Evolutionary conservation across 53 echinoderm and acorn worm species (phyloP), one percentile per base, ranked within the genome.

Genomic region (Crossaster papposus): DNA sequence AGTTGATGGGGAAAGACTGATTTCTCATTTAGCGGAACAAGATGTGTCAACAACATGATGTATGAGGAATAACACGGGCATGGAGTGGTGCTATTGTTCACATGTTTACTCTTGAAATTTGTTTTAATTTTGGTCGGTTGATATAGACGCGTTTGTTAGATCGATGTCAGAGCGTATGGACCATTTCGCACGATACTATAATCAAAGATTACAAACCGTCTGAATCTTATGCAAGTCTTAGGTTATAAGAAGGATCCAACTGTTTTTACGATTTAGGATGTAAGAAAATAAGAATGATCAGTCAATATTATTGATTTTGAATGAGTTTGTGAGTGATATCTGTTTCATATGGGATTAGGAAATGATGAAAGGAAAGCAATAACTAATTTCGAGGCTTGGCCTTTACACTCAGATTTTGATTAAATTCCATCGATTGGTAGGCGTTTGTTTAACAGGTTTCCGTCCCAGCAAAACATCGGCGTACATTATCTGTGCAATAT

Each of bases 11-110:
- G 73, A 72, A 77, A 87, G 75, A 87, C 65, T 87, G 87, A 87
- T 87, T 75, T 58, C 87, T 87, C 87, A 77, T 87, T 87, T 87
- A 87, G 75, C n/a, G 62, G 87, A 87, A 87, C 75, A 87, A 87
- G 87, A 87, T 87, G 72, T 75, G 87, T 87, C 75, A 87, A 87
- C 87, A 87, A 62, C 62, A 76, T 77, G 87, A 87, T 87, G 87
- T 22, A 87, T 87, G 87, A 54, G 77, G 33, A 87, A 87, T 51
- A 87, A 87, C 87, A 87, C 75, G 14, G 62, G 36, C 76, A 62
- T 22, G n/a, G 75, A 87, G 87, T 75, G 77, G 87, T 87, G 63
- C 13, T 31, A 87, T 87, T 87, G 87, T 87, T 54, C 77, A 11
- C 15, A 26, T 87, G 87, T 87, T 87, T 87, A 87, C 87, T 15